A percentile compares a stretch with the other conserved stretches of the same genome.
Conservation (phyloP, 2,888 invertebrate genomes). For the Alsophila aescularia region DNA sequence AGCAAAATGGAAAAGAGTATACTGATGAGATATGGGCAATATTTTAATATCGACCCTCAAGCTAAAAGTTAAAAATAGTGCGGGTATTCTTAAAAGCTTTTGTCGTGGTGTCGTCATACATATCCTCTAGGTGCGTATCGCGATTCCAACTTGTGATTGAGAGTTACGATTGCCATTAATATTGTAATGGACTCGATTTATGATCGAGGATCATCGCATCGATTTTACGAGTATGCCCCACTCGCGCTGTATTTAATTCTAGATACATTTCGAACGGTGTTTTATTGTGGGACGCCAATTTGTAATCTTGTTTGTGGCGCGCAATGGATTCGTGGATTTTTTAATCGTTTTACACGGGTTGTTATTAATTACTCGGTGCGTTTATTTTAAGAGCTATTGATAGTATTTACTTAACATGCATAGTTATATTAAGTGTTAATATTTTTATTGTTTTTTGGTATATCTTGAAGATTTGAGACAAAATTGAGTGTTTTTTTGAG, state of each 20-base stretch:
- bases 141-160: slow-evolving; percentile 67
- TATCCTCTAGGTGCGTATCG: slow-evolving; percentile 53
- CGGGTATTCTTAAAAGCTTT: slow-evolving; percentile 37
- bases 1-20: slow-evolving; percentile 35
- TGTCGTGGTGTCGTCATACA: slow-evolving; percentile 49
- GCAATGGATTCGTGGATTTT: slow-evolving; percentile 35
- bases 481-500: slow-evolving; percentile 17
- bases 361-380: slow-evolving; percentile 32
- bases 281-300: slow-evolving; percentile 57
- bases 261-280: slow-evolving; percentile 51
- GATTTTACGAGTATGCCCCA: slow-evolving; percentile 57
- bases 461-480: slow-evolving; percentile 8
- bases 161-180: slow-evolving; percentile 78
- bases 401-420: too few species aligned
- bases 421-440: not conserved
- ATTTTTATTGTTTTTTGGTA: slow-evolving; percentile 3
- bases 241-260: slow-evolving; percentile 58
- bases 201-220: slow-evolving; percentile 64
- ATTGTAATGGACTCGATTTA: slow-evolving; percentile 75
- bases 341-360: slow-evolving; percentile 19
- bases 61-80: slow-evolving; percentile 36
- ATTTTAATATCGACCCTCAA: slow-evolving; percentile 37
- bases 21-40: slow-evolving; percentile 37
- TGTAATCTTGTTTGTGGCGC: slow-evolving; percentile 52
- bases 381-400: slow-evolving; percentile 29